These are phyloP conservation scores for Acanthis flammea DNA, from an alignment of 2,797 vertebrate genomes.

Conservation along the genomic window DNA sequence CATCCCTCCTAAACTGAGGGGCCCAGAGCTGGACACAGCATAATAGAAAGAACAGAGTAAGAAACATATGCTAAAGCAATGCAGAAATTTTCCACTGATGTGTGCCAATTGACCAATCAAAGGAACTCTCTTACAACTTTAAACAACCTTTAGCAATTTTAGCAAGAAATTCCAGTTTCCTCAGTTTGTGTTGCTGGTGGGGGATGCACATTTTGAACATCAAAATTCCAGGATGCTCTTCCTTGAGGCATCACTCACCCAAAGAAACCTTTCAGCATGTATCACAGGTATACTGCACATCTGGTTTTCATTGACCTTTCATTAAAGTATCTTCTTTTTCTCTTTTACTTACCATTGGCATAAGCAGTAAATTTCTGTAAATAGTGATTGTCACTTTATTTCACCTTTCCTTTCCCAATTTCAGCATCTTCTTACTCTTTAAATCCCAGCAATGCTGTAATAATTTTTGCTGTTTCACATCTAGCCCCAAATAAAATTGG, in stretches of 20 bases:
- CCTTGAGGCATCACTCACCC: neutral
- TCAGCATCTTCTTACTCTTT: neutral
- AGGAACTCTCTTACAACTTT: neutral
- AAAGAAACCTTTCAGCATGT: neutral
- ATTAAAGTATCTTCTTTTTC: neutral
- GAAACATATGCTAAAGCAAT: neutral
- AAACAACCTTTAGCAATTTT: neutral
- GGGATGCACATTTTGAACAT: neutral
- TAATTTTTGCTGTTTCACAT: neutral
- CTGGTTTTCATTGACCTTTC: neutral
- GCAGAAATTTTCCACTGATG: neutral
- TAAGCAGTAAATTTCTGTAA: neutral
- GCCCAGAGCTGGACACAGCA: too few relatives aligned
- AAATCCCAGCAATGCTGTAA: neutral
- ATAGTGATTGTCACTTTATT: neutral
- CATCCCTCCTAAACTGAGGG: accelerated
- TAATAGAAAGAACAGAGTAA: neutral
- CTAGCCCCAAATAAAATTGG: neutral
- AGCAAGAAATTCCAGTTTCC: neutral
- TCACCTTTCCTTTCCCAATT: neutral
- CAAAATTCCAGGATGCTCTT: neutral
- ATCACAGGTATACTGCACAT: neutral
- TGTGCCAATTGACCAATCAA: neutral
- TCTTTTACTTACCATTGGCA: neutral
- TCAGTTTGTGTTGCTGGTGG: neutral